Percentiles rank a stretch among this genome's conserved stretches.
These are phyloP conservation scores for Nyctibius bracteatus DNA, from an alignment of 2,113 vertebrate genomes.

Conservation along the genomic window DNA sequence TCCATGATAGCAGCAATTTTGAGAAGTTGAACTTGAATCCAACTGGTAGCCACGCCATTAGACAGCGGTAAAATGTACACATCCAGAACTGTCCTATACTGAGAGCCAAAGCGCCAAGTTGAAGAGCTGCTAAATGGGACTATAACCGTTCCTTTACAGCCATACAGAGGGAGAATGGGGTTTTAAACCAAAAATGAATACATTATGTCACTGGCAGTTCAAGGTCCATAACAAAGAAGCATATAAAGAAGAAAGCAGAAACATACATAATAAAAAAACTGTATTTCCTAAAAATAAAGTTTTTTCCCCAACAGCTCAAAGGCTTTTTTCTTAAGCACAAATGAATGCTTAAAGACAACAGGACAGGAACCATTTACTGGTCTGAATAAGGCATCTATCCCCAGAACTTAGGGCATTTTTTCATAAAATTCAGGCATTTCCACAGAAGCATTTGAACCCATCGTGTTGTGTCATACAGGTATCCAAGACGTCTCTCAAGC, in stretches of 20 bases:
- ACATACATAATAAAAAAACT: background rate
- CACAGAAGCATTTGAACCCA: background rate
- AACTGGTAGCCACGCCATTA: background rate
- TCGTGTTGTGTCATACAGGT: background rate
- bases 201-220: background rate
- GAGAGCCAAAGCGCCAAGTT: background rate
- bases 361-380: background rate
- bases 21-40: background rate
- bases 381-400: background rate
- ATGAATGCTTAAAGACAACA: background rate
- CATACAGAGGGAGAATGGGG: background rate
- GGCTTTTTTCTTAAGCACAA: background rate
- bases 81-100: background rate
- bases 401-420: background rate
- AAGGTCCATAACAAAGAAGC: background rate
- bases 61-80: background rate
- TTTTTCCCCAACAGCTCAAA: background rate
- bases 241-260: background rate
- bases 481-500: background rate
- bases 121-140: background rate
- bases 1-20: background rate
- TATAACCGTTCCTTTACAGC: background rate
- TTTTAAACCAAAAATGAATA: background rate
- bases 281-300: background rate
- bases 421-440: background rate